Conservation (phyloP, 2,113 vertebrate genomes). For the Pteronura brasiliensis region DNA sequence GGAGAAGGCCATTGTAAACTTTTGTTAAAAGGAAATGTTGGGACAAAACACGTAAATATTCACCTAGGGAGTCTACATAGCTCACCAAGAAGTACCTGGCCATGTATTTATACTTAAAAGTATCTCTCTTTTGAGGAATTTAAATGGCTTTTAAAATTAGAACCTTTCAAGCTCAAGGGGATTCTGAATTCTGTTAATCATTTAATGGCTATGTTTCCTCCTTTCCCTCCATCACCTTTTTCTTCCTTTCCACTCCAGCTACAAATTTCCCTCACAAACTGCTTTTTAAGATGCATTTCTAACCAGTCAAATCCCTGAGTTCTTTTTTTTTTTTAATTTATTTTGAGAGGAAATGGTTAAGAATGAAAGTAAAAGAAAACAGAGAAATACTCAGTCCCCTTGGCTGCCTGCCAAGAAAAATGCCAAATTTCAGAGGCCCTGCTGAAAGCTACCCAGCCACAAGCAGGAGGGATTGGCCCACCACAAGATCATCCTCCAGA, state of each 20-base stretch:
- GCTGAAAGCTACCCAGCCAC: background rate
- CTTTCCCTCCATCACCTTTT: background rate
- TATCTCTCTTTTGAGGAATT: slow-evolving; percentile 8
- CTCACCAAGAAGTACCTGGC: background rate
- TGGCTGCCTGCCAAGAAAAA: slow-evolving; percentile 54
- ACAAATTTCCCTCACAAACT: background rate
- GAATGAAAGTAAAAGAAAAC: slow-evolving; percentile 49
- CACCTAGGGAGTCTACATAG: background rate
- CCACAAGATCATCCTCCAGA: background rate
- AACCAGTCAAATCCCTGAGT: background rate
- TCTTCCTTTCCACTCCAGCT: background rate
- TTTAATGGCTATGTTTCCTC: background rate
- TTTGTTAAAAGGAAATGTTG: background rate
- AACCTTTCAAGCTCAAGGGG: background rate
- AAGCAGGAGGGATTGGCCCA: background rate
- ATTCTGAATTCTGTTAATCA: slow-evolving; percentile 11
- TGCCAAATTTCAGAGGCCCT: slow-evolving; percentile 31
- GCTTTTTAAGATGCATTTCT: slow-evolving; percentile 2
- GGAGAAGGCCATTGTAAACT: background rate
- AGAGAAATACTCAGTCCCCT: slow-evolving; percentile 33
- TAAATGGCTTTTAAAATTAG: slow-evolving; percentile 12
- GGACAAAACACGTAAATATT: background rate
- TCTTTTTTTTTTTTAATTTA: slow-evolving; percentile 31
- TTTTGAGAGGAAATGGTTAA: slow-evolving; percentile 44
- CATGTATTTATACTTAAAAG: slow-evolving; percentile 15